Evolutionary conservation across 2,888 invertebrate genomes (phyloP).

Genomic region (Maniola hyperantus): DNA sequence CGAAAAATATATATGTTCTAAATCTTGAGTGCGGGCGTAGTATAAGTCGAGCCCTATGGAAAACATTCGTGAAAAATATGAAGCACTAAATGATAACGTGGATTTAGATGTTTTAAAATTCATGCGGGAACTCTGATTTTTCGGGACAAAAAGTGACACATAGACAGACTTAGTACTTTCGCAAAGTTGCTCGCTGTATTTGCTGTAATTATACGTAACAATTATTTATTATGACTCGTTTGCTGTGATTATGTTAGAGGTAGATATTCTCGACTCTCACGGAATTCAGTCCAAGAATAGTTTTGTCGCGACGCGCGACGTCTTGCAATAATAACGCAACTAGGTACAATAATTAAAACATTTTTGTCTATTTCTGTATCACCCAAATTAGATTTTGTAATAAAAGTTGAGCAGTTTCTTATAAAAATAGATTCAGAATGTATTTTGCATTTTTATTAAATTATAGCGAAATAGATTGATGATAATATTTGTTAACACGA

Average conservation of each 20-base stretch:
- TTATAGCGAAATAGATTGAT: background rate
- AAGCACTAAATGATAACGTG: no score
- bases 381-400: background rate
- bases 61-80: no score
- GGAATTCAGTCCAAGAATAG: constrained; percentile 15
- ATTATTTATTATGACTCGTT: background rate
- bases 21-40: no score
- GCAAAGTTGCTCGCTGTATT: background rate
- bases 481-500: constrained; percentile 2
- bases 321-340: constrained; percentile 7
- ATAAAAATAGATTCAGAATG: constrained; percentile 2
- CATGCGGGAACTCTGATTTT: no score
- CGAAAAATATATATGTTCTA: no score
- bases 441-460: background rate
- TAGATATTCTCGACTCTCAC: background rate
- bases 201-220: background rate
- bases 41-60: no score
- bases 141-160: no score
- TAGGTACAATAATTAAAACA: constrained; percentile 8
- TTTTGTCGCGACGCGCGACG: constrained; percentile 14
- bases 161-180: no score
- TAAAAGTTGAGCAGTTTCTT: background rate
- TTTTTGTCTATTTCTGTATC: background rate
- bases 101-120: no score
- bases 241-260: background rate